Percentiles rank a stretch among this genome's conserved stretches.
phyloP scores from a whole-genome alignment of 2,797 vertebrate genomes.

The Cyclopterus lumpus region DNA sequence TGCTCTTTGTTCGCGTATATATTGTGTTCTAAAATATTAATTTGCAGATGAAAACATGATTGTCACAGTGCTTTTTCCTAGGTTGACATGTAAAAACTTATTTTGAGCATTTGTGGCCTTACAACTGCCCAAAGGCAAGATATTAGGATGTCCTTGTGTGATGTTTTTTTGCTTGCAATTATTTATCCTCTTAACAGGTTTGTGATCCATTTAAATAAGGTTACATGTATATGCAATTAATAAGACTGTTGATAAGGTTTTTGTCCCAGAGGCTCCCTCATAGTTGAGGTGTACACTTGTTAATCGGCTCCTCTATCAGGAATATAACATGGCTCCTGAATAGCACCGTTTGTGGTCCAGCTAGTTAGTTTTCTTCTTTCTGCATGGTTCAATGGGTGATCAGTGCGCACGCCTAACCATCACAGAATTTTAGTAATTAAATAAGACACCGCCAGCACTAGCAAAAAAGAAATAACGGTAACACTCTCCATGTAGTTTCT shows the following conservation, averaged over 20 bases:
- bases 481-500: conserved; percentile 19
- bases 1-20: conserved; percentile 61
- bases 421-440: conserved; percentile 10
- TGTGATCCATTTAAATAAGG: conserved; percentile 56
- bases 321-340: conserved; percentile 37
- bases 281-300: conserved; percentile 22
- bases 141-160: conserved; percentile 60
- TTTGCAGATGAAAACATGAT: conserved; percentile 45
- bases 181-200: conserved; percentile 65
- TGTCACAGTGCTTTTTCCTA: conserved; percentile 67
- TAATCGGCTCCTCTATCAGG: conserved; percentile 23
- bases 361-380: conserved; percentile 1
- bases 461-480: conserved; percentile 24
- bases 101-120: conserved; percentile 75
- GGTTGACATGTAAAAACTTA: conserved; percentile 62
- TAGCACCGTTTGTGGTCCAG: neutral
- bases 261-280: conserved; percentile 22
- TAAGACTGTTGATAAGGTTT: conserved; percentile 64
- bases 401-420: neutral
- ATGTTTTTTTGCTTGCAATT: conserved; percentile 68
- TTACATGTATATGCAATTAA: conserved; percentile 77
- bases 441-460: conserved; percentile 33
- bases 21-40: conserved; percentile 39
- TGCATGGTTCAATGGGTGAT: neutral
- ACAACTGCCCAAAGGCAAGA: conserved; percentile 67